Evolutionary conservation across 2,113 vertebrate species (phyloP), one percentile per base, ranked within the genome.

Genomic region (Puffinus mauretanicus): DNA sequence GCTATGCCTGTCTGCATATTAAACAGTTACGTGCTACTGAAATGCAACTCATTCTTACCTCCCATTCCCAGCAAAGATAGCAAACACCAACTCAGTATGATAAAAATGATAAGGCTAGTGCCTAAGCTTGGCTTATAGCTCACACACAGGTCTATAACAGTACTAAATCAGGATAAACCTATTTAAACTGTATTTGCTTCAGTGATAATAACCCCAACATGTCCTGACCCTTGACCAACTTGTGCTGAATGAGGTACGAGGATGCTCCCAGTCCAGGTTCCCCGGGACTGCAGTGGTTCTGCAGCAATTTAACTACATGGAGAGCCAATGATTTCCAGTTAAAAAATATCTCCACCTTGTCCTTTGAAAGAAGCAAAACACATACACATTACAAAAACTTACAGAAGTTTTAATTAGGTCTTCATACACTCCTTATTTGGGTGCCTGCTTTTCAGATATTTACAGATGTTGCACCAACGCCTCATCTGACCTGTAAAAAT

Each of bases 211-310:
- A 80, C 2, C 7, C 12, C 7, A 86, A 7, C 3, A 21, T 17
- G 32, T 24, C 46, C 49, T 72, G 34, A 76, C 22, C 20, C 30
- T 44, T 8, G 13, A 34, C 6, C 1, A 9, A 7, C 14, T 61
- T 42, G 10, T 24, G 60, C 24, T 54, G 30, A 44, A 32, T 0
- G 0, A 88, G 36, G 21, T 61, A 16, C 0, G 3, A 64, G 57
- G 20, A 19, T 20, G 6, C 13, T 90, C 13, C 54, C 27, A 36
- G 30, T 20, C 30, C 55, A 89, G 27, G 27, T 36, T 78, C 27
- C 13, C 12, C 5, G 7, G 46, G 8, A 69, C 24, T 65, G 34
- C 38, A 62, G 32, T 80, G 4, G 0, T 46, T 83, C 72, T 89
- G 32, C 30, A 87, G 19, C 17, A 87, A n/a, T 26, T 51, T 42